Evolutionary conservation across 1,140 invertebrate species (phyloP).

Genomic region (Cardiocondyla obscurior): DNA sequence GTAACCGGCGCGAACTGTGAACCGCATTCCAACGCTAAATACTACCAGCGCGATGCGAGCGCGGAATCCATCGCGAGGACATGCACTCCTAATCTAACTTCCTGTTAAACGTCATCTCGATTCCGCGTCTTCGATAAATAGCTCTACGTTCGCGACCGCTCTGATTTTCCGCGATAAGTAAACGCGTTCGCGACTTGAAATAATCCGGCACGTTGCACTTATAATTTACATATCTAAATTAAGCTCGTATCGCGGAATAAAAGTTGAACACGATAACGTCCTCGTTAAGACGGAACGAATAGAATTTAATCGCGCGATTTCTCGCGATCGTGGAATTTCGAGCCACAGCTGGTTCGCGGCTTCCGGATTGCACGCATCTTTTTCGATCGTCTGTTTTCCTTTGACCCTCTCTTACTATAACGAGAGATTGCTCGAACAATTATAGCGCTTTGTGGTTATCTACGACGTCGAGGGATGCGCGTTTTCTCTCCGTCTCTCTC

Average conservation of each 20-base stretch:
- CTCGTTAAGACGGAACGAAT: background rate
- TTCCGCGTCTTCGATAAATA: constrained; percentile 8
- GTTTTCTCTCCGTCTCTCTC: constrained; percentile 1
- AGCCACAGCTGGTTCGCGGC: background rate
- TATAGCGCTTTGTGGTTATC: constrained; percentile 68
- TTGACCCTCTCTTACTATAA: background rate
- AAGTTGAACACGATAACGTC: background rate
- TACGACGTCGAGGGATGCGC: constrained; percentile 54
- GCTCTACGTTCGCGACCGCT: background rate
- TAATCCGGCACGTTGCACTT: background rate
- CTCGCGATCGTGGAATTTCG: background rate
- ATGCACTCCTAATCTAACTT: constrained; percentile 56
- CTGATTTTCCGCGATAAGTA: background rate
- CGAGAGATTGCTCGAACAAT: constrained; percentile 67
- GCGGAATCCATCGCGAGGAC: constrained; percentile 30
- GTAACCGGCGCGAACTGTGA: constrained; percentile 64
- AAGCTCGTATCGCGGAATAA: background rate
- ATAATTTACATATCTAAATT: background rate
- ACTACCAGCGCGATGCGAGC: constrained; percentile 33
- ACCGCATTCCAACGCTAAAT: constrained; percentile 63
- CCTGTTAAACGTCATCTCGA: constrained; percentile 55
- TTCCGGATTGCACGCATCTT: constrained; percentile 24
- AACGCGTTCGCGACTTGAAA: background rate
- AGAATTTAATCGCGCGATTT: background rate
- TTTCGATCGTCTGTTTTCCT: background rate